Base-by-base conservation (phyloP, 2,888 invertebrate species). In the Rhimphoctona megacephalus region DNA sequence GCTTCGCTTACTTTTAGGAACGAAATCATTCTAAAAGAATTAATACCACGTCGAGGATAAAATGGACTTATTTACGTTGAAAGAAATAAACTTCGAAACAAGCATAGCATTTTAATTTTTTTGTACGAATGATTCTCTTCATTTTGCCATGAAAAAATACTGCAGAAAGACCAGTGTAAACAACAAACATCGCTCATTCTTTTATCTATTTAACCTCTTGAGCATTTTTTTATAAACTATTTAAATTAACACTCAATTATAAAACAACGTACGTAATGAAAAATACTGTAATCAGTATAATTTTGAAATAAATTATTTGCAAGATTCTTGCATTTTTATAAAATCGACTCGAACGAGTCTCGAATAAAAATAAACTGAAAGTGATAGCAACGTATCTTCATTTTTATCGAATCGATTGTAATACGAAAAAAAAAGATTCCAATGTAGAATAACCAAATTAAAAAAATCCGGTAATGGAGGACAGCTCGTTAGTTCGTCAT, bases 401-500 rank as follows among this genome's bases (percentile, higher is more conserved):
- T 6, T 19, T 49, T 1, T 1, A 6, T 25, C 61, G 9, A 61
- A 30, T 61, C 11, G 61, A n/a, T 19, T 30, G 14, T 33, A 14
- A 69, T 22, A 19, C 14, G 14, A 22, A 46, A 17, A 54, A 9
- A 52, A 17, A 30, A 33, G 7, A 30, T 43, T 72, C n/a, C 17
- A n/a, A 61, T 19, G 19, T 19, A 77, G 0, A 11, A 76, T 61
- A 25, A n/a, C 6, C 7, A 30, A n/a, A 30, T 19, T 66, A 6
- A 43, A 19, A 25, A 61, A 76, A 30, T 64, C 30, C 9, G 17
- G 19, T 39, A 43, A 61, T 66, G 33, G 49, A 57, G 3, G 57
- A 22, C 43, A 7, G 36, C 49, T 54, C 73, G 57, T 39, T 70
- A 39, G 64, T 67, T 25, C 11, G 36, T 72, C 36, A 67, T 22